These are phyloP conservation scores for Prunella strophiata DNA, from an alignment of 2,797 vertebrate genomes.

Conservation along the genomic window DNA sequence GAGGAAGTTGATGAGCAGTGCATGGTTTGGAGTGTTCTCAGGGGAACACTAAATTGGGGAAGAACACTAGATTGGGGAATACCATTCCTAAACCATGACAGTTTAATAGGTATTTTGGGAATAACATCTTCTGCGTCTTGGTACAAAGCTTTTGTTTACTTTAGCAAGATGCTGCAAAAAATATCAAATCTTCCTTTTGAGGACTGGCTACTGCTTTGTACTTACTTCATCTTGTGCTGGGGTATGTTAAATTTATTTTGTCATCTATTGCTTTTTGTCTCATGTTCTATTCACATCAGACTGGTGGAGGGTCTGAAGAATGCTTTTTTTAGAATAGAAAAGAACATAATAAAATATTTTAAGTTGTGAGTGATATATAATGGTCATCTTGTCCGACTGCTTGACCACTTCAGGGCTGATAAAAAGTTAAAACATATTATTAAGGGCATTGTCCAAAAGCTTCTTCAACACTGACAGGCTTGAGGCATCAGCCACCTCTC, in stretches of 20 bases:
- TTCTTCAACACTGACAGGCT: background rate
- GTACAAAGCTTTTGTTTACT: background rate
- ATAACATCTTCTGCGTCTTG: background rate
- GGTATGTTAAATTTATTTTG: background rate
- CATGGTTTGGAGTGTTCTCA: background rate
- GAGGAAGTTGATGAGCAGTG: rapidly evolving
- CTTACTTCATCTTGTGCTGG: background rate
- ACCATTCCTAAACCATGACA: background rate
- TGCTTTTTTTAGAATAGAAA: background rate
- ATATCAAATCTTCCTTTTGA: background rate
- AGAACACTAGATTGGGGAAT: background rate
- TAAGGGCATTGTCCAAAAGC: background rate
- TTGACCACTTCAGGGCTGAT: background rate
- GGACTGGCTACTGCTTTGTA: background rate
- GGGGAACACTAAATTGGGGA: background rate
- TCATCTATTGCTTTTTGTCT: background rate
- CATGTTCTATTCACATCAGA: background rate
- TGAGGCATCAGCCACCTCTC: background rate
- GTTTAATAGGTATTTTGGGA: background rate
- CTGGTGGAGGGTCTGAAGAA: background rate
- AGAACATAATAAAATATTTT: background rate
- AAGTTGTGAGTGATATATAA: background rate
- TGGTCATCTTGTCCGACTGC: background rate
- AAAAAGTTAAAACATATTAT: background rate
- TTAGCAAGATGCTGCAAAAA: background rate